phyloP scores from a whole-genome alignment of 2,888 invertebrate genomes.

The Drosophila setosimentum region DNA sequence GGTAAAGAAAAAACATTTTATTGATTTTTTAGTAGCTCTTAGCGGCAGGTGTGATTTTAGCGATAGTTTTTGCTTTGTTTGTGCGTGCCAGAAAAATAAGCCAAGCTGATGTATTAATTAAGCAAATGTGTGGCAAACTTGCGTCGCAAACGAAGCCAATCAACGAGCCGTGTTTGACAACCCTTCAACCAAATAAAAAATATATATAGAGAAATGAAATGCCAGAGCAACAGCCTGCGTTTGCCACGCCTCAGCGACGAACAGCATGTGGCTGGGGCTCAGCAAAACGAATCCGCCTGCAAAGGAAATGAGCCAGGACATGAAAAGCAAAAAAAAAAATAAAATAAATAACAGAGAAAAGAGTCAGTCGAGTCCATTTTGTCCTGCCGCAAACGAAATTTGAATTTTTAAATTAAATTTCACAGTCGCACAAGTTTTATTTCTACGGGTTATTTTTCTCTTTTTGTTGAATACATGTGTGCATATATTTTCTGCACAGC shows the following conservation, averaged over 20 bases:
- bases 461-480: constrained; percentile 10
- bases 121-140: constrained; percentile 54
- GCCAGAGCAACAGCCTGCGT: constrained; percentile 52
- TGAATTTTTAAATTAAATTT: constrained; percentile 80
- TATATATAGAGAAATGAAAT: constrained; percentile 7
- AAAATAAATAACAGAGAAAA: constrained; percentile 8
- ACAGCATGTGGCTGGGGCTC: constrained; percentile 50
- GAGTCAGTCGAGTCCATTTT: constrained; percentile 41
- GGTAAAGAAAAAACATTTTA: constrained; percentile 64
- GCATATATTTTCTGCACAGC: not conserved
- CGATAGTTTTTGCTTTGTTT: constrained; percentile 65
- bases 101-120: constrained; percentile 75
- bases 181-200: constrained; percentile 36
- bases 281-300: constrained; percentile 36
- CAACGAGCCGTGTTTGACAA: constrained; percentile 44
- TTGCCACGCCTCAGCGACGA: constrained; percentile 50
- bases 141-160: constrained; percentile 46
- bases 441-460: not conserved
- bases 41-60: constrained; percentile 75
- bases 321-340: constrained; percentile 24
- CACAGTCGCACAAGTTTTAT: constrained; percentile 53
- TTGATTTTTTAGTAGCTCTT: constrained; percentile 58
- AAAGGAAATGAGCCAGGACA: constrained; percentile 63
- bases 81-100: constrained; percentile 71
- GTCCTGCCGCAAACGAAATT: constrained; percentile 53